These are phyloP conservation scores for Pachymerium ferrugineum DNA, from an alignment of 2,888 invertebrate genomes.

Conservation along the genomic window DNA sequence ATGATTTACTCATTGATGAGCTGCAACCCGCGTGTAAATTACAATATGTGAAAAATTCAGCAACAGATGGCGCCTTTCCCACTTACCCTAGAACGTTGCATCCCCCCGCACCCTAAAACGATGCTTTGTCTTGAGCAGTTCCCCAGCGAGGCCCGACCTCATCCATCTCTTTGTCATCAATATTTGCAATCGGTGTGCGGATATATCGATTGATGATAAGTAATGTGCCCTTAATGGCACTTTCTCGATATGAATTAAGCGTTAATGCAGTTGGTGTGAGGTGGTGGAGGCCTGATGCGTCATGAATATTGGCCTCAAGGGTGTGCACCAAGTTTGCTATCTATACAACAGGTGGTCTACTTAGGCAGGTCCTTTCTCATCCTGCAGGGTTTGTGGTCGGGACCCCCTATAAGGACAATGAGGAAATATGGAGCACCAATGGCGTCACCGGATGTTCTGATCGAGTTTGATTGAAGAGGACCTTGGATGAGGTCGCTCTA, in stretches of 20 bases:
- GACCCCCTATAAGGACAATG: background rate
- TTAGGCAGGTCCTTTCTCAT: background rate
- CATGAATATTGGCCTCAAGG: conserved; percentile 14
- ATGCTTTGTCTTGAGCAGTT: too few species aligned
- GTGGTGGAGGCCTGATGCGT: too few species aligned
- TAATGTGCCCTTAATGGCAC: background rate
- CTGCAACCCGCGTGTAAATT: background rate
- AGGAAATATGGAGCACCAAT: background rate
- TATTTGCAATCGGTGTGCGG: background rate
- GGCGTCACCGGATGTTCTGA: conserved; percentile 19
- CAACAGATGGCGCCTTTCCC: background rate
- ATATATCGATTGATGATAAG: conserved; percentile 8
- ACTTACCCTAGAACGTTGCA: too few species aligned
- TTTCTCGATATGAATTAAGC: background rate
- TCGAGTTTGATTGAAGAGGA: conserved; percentile 20
- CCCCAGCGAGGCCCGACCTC: too few species aligned
- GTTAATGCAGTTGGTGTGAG: too few species aligned
- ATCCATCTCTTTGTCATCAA: background rate
- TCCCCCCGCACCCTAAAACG: too few species aligned
- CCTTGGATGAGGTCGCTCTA: conserved; percentile 12
- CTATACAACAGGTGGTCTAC: conserved; percentile 3
- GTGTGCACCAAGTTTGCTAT: background rate
- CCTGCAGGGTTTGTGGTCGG: background rate
- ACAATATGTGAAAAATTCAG: background rate
- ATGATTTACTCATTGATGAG: conserved; percentile 17